phyloP scores from a whole-genome alignment of 23 tunicate species.

The Trididemnum clinides region DNA sequence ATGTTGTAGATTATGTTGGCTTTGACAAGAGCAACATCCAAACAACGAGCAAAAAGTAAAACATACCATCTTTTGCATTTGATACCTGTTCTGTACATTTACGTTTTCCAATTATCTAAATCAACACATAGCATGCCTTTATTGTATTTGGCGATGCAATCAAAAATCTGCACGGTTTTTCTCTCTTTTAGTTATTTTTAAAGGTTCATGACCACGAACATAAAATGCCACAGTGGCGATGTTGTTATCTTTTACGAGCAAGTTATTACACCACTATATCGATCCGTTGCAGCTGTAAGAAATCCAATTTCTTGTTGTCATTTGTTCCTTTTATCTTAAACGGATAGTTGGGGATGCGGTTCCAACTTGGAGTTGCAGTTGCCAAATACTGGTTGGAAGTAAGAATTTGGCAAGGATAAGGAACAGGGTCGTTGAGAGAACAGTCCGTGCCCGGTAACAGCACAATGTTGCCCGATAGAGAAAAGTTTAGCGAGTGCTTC shows the following conservation, averaged over 20 bases:
- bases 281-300: not conserved
- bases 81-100: not conserved
- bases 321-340: not conserved
- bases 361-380: not conserved
- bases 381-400: not conserved
- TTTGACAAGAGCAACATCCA: not conserved
- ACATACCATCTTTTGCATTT: not conserved
- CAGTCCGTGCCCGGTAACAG: too few relatives aligned
- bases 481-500: too few relatives aligned
- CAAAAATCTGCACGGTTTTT: not conserved
- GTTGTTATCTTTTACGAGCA: not conserved
- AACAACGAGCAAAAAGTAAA: not conserved
- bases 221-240: not conserved
- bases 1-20: not conserved
- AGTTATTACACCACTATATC: not conserved
- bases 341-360: not conserved
- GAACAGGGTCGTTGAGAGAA: not conserved
- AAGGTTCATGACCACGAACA: not conserved
- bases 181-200: not conserved
- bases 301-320: not conserved
- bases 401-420: not conserved
- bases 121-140: not conserved
- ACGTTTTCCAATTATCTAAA: not conserved
- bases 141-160: constrained; percentile 1
- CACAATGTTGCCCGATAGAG: too few relatives aligned